Evolutionary conservation across 2,113 vertebrate species (phyloP).

Genomic region (Laticauda laticaudata): DNA sequence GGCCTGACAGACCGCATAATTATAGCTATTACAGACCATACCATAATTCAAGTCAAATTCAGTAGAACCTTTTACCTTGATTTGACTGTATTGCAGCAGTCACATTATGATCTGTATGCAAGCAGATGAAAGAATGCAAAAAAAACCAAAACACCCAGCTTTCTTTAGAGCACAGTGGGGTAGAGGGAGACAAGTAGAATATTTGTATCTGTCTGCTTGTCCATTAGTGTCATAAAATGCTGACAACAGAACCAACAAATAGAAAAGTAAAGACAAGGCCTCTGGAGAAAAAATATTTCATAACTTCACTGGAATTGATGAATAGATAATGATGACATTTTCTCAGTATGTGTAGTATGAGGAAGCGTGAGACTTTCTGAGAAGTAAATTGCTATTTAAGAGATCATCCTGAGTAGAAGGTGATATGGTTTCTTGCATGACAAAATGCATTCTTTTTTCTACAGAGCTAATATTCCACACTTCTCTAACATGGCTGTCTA

Average conservation of each 20-base stretch:
- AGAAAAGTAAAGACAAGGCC: slow-evolving; percentile 48
- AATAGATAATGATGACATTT: slow-evolving; percentile 52
- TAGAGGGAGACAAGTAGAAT: neutral
- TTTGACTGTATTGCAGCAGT: slow-evolving; percentile 42
- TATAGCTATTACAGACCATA: neutral
- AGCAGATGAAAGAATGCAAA: slow-evolving; percentile 40
- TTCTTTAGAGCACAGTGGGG: slow-evolving; percentile 29
- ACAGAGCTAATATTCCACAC: slow-evolving; percentile 48
- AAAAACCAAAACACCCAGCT: neutral
- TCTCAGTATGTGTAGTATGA: slow-evolving; percentile 47
- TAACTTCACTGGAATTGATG: slow-evolving; percentile 55
- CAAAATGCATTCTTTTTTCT: slow-evolving; percentile 53
- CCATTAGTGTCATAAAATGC: slow-evolving; percentile 55
- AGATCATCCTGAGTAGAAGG: neutral
- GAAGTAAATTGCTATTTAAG: slow-evolving; percentile 32
- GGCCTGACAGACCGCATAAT: slow-evolving; percentile 13
- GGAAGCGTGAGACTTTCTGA: slow-evolving; percentile 36
- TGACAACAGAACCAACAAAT: slow-evolving; percentile 57
- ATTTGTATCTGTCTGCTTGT: slow-evolving; percentile 44
- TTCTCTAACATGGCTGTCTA: slow-evolving; percentile 34
- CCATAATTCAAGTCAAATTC: slow-evolving; percentile 20
- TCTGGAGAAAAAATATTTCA: slow-evolving; percentile 55
- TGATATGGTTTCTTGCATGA: slow-evolving; percentile 21
- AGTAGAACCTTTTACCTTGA: slow-evolving; percentile 38
- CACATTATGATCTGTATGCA: slow-evolving; percentile 17